Evolutionary conservation across 2,888 invertebrate species (phyloP).

Genomic region (Hydrotaea cyrtoneurina): DNA sequence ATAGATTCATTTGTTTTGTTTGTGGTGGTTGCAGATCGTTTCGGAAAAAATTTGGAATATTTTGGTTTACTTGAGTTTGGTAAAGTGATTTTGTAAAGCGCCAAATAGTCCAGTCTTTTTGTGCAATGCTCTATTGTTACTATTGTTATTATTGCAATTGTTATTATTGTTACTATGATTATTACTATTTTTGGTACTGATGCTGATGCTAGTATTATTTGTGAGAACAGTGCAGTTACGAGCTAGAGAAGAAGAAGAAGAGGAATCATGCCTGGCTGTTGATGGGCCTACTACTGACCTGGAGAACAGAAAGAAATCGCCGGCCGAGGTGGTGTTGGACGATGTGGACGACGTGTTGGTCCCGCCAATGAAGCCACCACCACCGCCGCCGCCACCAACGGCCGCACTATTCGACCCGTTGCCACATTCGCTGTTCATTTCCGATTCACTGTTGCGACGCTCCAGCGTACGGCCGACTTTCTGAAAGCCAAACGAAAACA

Average conservation of each 20-base stretch:
- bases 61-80: slow-evolving; percentile 71
- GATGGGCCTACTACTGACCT: slow-evolving; percentile 76
- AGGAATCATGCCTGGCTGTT: slow-evolving; percentile 62
- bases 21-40: slow-evolving; percentile 39
- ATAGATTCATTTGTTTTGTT: slow-evolving; percentile 30
- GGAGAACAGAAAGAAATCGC: slow-evolving; percentile 80
- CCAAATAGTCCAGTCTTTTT: slow-evolving; percentile 73
- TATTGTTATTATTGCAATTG: slow-evolving; percentile 38
- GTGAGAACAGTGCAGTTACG: slow-evolving; percentile 56
- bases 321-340: slow-evolving; percentile 67
- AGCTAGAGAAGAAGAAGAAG: slow-evolving; percentile 14
- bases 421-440: slow-evolving; percentile 79
- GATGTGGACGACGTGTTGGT: slow-evolving; percentile 57
- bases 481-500: slow-evolving; percentile 89
- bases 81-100: slow-evolving; percentile 77
- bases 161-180: slow-evolving; percentile 10
- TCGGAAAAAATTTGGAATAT: background rate
- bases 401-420: slow-evolving; percentile 56
- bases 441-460: slow-evolving; percentile 87
- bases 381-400: slow-evolving; percentile 53
- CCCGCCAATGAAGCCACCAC: slow-evolving; percentile 54
- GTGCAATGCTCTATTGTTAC: slow-evolving; percentile 69
- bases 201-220: slow-evolving; percentile 44
- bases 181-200: slow-evolving; percentile 41
- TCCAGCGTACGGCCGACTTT: slow-evolving; percentile 86